Conservation (phyloP, 2,888 invertebrate species). For the Latheticus oryzae region DNA sequence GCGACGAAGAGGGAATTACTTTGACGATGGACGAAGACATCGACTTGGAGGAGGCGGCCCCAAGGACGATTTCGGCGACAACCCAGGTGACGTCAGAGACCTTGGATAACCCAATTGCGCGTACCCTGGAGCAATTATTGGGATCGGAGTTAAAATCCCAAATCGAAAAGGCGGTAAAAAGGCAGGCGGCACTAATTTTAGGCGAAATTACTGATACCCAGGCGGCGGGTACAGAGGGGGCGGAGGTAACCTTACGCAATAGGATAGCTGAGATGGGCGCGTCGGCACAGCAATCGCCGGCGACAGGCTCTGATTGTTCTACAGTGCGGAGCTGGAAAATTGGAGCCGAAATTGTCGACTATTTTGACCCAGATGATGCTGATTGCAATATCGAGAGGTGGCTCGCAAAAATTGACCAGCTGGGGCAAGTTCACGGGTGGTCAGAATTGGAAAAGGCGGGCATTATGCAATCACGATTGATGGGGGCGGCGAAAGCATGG, state of each 20-base stretch:
- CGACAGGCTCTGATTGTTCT: too few species aligned
- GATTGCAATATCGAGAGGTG: conserved; percentile 40
- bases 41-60: too few species aligned
- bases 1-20: not conserved
- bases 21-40: not conserved
- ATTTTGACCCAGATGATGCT: not conserved
- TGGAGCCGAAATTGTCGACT: not conserved
- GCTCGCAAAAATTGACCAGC: conserved; percentile 44
- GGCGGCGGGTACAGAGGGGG: not conserved
- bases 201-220: not conserved
- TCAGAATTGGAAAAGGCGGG: conserved; percentile 38
- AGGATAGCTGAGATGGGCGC: too few species aligned
- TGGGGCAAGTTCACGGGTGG: conserved; percentile 46
- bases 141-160: not conserved
- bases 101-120: not conserved
- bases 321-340: too few species aligned
- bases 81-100: not conserved
- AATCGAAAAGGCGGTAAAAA: not conserved
- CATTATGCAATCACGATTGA: conserved; percentile 43
- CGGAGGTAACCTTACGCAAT: too few species aligned
- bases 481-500: conserved; percentile 3
- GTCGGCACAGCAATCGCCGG: too few species aligned
- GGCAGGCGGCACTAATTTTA: conserved; percentile 1
- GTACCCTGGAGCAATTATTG: not conserved
- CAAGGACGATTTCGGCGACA: not conserved